phyloP scores from a whole-genome alignment of 1,140 invertebrate genomes.

The Hylaeus anthracinus region DNA sequence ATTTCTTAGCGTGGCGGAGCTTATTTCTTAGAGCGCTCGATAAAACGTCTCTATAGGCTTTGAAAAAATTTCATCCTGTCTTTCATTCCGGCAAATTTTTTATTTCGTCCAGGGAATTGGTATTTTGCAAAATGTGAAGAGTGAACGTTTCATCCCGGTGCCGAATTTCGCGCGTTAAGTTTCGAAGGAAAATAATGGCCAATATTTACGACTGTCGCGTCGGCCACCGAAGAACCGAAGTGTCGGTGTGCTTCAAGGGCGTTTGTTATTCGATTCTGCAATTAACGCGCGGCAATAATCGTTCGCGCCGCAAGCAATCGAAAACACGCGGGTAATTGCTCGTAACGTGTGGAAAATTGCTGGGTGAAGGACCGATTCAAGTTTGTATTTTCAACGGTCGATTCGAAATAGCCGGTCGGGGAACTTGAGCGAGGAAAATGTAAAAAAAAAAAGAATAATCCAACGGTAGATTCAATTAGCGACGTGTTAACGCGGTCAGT shows the following conservation, averaged over 20 bases:
- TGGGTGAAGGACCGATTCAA: conserved; percentile 1
- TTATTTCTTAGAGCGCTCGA: too few relatives aligned
- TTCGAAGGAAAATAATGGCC: not conserved
- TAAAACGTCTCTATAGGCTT: too few relatives aligned
- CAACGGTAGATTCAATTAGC: not conserved
- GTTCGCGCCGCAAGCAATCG: conserved; percentile 38
- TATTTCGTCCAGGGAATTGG: not conserved
- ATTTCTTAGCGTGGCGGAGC: too few relatives aligned
- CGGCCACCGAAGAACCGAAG: not conserved
- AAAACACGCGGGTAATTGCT: conserved; percentile 30
- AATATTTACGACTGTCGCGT: not conserved
- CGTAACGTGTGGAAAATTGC: conserved; percentile 33
- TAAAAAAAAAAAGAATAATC: not conserved
- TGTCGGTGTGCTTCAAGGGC: not conserved
- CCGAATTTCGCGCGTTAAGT: not conserved
- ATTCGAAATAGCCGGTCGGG: not conserved
- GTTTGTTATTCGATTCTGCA: conserved; percentile 37
- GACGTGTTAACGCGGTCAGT: not conserved
- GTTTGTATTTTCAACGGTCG: conserved; percentile 25
- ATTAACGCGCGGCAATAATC: conserved; percentile 40
- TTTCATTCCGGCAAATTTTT: not conserved
- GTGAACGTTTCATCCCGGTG: too few relatives aligned
- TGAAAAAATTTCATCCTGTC: not conserved
- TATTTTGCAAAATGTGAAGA: too few relatives aligned
- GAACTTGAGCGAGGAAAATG: conserved; percentile 10